A percentile compares a stretch with the other conserved stretches of the same genome.
These are phyloP conservation scores for Temnothorax longispinosus DNA, from an alignment of 1,140 invertebrate species.

Conservation along the genomic window DNA sequence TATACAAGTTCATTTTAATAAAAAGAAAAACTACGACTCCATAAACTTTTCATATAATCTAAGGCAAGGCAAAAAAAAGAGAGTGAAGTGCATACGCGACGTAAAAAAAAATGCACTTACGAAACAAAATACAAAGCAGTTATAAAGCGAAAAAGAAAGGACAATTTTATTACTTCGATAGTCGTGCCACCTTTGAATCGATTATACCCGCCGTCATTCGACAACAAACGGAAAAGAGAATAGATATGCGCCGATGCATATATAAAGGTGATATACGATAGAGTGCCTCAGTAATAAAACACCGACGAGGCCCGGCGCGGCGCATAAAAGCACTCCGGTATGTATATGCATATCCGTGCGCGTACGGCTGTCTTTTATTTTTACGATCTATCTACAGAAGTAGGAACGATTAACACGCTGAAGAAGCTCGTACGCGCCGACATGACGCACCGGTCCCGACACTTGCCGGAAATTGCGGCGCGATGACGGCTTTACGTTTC, in stretches of 20 bases:
- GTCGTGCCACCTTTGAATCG: conserved; percentile 32
- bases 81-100: neutral
- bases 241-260: conserved; percentile 37
- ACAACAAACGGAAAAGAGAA: conserved; percentile 29
- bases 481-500: conserved; percentile 42
- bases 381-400: conserved; percentile 30
- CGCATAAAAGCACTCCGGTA: conserved; percentile 29
- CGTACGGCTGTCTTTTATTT: neutral
- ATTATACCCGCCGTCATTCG: conserved; percentile 45
- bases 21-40: neutral
- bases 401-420: conserved; percentile 39
- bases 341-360: neutral
- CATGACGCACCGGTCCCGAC: conserved; percentile 9
- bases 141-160: neutral
- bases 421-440: conserved; percentile 1
- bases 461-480: conserved; percentile 43
- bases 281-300: conserved; percentile 43
- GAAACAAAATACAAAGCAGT: neutral
- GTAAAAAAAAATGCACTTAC: neutral
- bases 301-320: conserved; percentile 7
- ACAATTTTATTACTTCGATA: conserved; percentile 52
- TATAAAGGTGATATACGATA: conserved; percentile 59
- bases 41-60: neutral
- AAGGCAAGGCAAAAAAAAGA: neutral
- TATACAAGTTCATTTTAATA: neutral